These are phyloP conservation scores for Remorina albescens DNA, from an alignment of 2,797 vertebrate genomes.

Conservation along the genomic window DNA sequence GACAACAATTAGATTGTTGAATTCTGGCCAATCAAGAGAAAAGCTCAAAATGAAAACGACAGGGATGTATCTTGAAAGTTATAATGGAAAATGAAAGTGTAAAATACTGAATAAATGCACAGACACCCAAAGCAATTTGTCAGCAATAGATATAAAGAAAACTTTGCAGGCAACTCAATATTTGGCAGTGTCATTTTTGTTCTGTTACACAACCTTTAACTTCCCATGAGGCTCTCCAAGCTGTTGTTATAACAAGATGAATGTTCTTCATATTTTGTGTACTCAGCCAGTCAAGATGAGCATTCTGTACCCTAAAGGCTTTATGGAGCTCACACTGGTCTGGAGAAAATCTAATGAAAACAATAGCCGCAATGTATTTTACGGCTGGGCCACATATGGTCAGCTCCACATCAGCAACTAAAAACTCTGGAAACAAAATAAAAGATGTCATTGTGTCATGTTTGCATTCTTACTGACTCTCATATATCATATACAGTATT, in stretches of 20 bases:
- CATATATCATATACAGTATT: too few relatives aligned
- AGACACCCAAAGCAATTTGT: neutral
- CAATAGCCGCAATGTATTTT: neutral
- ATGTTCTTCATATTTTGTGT: neutral
- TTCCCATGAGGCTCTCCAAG: neutral
- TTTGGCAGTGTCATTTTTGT: neutral
- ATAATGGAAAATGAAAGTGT: neutral
- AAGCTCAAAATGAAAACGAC: neutral
- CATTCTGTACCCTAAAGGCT: neutral
- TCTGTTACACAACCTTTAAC: neutral
- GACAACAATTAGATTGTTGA: neutral
- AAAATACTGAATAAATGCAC: neutral
- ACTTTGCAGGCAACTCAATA: neutral
- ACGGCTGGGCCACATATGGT: neutral
- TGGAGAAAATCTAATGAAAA: neutral
- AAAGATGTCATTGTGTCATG: neutral
- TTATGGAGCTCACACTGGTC: neutral
- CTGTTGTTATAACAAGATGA: neutral
- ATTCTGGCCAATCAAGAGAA: neutral
- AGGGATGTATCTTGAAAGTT: neutral
- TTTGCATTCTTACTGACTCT: neutral
- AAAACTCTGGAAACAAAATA: neutral
- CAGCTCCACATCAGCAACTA: too few relatives aligned
- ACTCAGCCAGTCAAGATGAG: neutral
- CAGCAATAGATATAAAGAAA: neutral